Evolutionary conservation across 2,113 vertebrate species (phyloP), one percentile per base, ranked within the genome.

Genomic region (Oncorhynchus tshawytscha): DNA sequence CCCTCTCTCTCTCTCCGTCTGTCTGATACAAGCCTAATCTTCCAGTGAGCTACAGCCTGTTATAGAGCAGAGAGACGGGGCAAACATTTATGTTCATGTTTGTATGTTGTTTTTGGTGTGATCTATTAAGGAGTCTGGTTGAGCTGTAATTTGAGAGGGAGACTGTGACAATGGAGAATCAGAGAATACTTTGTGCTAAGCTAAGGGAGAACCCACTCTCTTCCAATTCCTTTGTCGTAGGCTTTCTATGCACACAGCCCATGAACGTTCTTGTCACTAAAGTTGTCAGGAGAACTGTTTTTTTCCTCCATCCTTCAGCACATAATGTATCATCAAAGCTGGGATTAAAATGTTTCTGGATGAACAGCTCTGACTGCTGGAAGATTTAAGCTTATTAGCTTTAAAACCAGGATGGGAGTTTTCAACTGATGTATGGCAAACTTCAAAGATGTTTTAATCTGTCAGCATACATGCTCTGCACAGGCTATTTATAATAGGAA

Each of bases 381-480:
- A 88, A 90, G 91, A 91, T 91, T 93, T 93, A 92, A 93, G 91
- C 92, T 87, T 92, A 92, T 92, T 93, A 93, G 91, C 87, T 90
- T 91, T 87, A 91, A 90, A 90, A 86, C 85, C 87, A 78, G 76
- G 89, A 89, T 90, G 88, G 86, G 85, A 90, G 88, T 87, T 87
- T 86, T 90, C 84, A 84, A 85, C 84, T 91, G 89, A 90, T 91
- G 88, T 89, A 91, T 86, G 84, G 88, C 84, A 84, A 84, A 92
- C 93, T 91, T 94, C 93, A 93, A 92, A 93, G 91, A 92, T 91
- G 87, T 86, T 89, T 90, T 92, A 94, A 93, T 92, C 92, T 91
- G 90, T 90, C 86, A 78, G 88, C 87, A 87, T 87, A 90, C 89
- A 90, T 85, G 84, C 80, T 83, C 83, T 59, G 81, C 82, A 85